Evolutionary conservation across 2,888 invertebrate species (phyloP), one percentile per base, ranked within the genome.

Genomic region (Ichneumoninae sp.): DNA sequence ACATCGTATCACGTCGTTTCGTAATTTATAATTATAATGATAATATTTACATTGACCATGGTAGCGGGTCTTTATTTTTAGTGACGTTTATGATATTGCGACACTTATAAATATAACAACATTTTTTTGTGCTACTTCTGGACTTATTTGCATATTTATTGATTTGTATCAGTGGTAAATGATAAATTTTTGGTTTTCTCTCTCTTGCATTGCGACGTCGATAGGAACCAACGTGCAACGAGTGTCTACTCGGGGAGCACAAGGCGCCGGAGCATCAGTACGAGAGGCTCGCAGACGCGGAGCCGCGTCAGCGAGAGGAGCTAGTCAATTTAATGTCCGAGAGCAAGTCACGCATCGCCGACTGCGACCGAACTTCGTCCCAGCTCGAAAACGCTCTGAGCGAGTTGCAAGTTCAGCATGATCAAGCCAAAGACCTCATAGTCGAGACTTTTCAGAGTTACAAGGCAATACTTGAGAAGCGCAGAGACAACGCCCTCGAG

Each of bases 401-500:
- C 85, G 98, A 98, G 89, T 94, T 98, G 86, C 98, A 98, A 93
- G 95, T 96, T 90, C 98, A 98, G 92, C 96, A 97, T 87, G 98
- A 98, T 91, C 96, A 97, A 89, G 98, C 98, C 44, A 97, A 96
- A 90, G 96, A 96, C 91, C 95, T 97, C 85, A 98, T 98, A 88
- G 96, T 96, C 86, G 97, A 97, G 91, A 96, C 97, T 63, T 97
- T 95, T 93, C 96, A 96, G 91, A 96, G 96, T 91, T 97, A 96
- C 92, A 97, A 97, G 93, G 96, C 97, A 47, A 95, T 97, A 78
- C 94, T 98, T 86, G 98, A 98, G 90, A 96, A 96, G 89, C 96
- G 97, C 87, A 96, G 97, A 88, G 98, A 98, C 90, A 96, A 96
- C 71, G 95, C 97, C 22, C 94, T 98, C 30, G 95, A 96, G 87